phyloP scores from a whole-genome alignment of 2,113 vertebrate genomes.

The Orthonyx spaldingii region DNA sequence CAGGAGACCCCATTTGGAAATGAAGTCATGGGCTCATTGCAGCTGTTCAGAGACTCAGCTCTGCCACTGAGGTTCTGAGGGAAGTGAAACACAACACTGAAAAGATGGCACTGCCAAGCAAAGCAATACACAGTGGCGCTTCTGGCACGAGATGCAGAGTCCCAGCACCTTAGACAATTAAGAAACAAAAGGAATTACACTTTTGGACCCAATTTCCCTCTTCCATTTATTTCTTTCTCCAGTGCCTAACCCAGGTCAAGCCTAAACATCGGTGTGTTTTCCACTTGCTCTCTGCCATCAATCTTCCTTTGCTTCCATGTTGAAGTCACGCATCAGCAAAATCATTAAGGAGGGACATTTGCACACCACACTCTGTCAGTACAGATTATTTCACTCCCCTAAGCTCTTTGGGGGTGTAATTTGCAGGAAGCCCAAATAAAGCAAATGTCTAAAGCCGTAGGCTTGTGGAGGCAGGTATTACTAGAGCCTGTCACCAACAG shows the following conservation, averaged over 20 bases:
- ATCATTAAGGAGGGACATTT: neutral
- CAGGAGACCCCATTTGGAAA: neutral
- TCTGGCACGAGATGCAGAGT: neutral
- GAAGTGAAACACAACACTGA: neutral
- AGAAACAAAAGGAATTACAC: neutral
- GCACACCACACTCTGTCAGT: neutral
- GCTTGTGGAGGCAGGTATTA: neutral
- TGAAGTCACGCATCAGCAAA: neutral
- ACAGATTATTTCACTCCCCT: neutral
- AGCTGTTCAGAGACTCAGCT: neutral
- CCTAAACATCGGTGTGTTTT: neutral
- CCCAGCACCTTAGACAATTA: neutral
- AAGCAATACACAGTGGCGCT: neutral
- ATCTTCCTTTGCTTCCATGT: neutral
- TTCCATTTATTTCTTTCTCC: neutral
- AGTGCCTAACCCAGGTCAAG: neutral
- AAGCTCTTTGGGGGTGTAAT: neutral
- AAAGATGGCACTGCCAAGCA: neutral
- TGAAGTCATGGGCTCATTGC: neutral
- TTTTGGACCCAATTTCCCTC: neutral
- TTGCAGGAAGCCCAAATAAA: conserved; percentile 5
- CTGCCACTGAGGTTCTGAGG: neutral
- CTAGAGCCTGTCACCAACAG: neutral
- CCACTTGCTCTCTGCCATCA: neutral
- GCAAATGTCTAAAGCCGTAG: neutral